Evolutionary conservation across 2,113 vertebrate species (phyloP).

Genomic region (Zosterops lateralis): DNA sequence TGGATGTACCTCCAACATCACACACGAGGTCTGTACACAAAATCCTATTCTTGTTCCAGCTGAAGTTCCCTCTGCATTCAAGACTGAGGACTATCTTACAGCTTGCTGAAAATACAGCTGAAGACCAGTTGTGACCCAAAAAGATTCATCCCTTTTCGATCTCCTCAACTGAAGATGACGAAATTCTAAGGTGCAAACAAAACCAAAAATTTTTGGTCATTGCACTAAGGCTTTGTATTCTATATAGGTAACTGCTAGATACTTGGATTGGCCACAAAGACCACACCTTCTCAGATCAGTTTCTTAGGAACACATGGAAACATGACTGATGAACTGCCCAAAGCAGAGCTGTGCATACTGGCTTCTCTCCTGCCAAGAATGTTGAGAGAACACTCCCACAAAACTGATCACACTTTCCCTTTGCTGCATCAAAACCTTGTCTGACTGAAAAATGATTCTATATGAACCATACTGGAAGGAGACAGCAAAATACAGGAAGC

Average conservation of each 20-base stretch:
- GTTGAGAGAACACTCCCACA: not conserved
- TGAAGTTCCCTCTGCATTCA: not conserved
- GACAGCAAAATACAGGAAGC: not conserved
- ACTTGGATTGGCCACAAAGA: not conserved
- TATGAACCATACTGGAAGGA: not conserved
- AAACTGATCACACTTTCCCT: not conserved
- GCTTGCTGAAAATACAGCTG: not conserved
- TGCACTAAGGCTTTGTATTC: not conserved
- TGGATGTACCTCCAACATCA: not conserved
- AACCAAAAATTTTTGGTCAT: not conserved
- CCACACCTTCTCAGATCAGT: not conserved
- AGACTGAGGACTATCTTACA: not conserved
- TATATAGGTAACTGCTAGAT: not conserved
- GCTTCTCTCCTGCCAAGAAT: not conserved
- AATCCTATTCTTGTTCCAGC: not conserved
- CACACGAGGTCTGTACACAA: not conserved
- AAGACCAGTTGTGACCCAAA: not conserved
- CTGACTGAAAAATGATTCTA: not conserved
- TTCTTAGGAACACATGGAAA: not conserved
- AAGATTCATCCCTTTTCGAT: not conserved
- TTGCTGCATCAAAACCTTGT: not conserved
- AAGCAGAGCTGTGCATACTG: not conserved
- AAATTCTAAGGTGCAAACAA: not conserved
- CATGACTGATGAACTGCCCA: not conserved
- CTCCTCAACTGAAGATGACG: not conserved